Conservation (phyloP, 1,140 invertebrate species). For the Nebria ingens region DNA sequence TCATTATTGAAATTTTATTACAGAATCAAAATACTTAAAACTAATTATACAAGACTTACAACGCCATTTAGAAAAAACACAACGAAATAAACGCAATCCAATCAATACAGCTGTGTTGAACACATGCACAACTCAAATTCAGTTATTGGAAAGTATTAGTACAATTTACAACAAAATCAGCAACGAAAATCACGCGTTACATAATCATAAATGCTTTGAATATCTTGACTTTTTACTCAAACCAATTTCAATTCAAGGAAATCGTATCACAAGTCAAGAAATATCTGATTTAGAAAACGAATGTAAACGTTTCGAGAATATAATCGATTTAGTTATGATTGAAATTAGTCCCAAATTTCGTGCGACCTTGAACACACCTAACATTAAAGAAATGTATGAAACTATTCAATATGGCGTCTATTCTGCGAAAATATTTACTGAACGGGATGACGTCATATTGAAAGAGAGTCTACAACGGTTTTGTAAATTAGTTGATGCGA, state of each 20-base stretch:
- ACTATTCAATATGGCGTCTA: neutral
- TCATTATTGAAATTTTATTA: neutral
- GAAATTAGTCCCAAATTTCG: neutral
- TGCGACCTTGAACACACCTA: neutral
- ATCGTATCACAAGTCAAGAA: neutral
- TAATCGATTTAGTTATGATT: neutral
- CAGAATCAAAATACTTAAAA: slow-evolving; percentile 7
- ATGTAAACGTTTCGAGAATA: neutral
- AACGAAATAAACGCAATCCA: slow-evolving; percentile 15
- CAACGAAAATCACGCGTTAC: neutral
- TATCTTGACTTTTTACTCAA: neutral
- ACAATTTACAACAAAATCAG: slow-evolving; percentile 11
- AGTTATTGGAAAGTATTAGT: slow-evolving; percentile 17
- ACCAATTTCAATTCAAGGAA: neutral
- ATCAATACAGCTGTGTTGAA: slow-evolving; percentile 20
- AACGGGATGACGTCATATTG: neutral
- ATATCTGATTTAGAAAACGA: neutral
- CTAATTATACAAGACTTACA: neutral
- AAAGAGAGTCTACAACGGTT: neutral
- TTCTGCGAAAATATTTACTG: neutral
- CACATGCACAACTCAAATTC: slow-evolving; percentile 19
- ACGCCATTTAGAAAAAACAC: neutral
- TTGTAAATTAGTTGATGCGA: neutral
- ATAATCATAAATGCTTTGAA: neutral
- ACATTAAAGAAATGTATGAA: neutral